Evolutionary conservation across 2,888 invertebrate species (phyloP).

Genomic region (Scaptomyza reducta): DNA sequence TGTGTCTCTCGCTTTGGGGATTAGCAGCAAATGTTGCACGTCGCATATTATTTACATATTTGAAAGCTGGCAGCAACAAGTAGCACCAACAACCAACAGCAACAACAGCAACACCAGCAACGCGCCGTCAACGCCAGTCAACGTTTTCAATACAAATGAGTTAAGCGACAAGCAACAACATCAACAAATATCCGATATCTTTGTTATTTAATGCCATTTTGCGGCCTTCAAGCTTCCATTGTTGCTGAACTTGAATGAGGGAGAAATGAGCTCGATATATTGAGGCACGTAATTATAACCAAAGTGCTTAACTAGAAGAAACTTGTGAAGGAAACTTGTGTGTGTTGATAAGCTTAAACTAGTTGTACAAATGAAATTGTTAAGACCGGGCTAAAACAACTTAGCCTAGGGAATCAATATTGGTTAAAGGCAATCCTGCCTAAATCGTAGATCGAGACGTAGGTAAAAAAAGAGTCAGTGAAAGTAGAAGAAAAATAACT

Average conservation of each 20-base stretch:
- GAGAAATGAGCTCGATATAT: slow-evolving; percentile 5
- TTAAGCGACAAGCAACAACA: slow-evolving; percentile 35
- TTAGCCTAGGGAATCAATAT: too few relatives aligned
- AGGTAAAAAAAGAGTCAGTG: too few relatives aligned
- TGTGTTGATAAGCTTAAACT: too few relatives aligned
- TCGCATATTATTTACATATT: slow-evolving; percentile 62
- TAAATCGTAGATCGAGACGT: too few relatives aligned
- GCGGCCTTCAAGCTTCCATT: slow-evolving; percentile 22
- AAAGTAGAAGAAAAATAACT: too few relatives aligned
- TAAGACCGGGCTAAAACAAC: too few relatives aligned
- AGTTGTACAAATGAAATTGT: too few relatives aligned
- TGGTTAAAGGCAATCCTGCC: too few relatives aligned
- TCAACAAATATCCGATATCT: slow-evolving; percentile 38
- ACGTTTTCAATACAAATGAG: slow-evolving; percentile 62
- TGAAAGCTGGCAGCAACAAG: slow-evolving; percentile 42
- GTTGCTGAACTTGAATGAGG: neutral
- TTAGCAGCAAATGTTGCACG: slow-evolving; percentile 63
- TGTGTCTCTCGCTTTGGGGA: slow-evolving; percentile 38
- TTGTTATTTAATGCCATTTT: slow-evolving; percentile 47
- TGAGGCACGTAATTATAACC: neutral
- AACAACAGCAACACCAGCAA: neutral
- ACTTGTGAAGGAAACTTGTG: too few relatives aligned
- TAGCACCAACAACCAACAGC: slow-evolving; percentile 22
- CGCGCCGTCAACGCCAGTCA: slow-evolving; percentile 7
- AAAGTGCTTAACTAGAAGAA: neutral